Evolutionary conservation across 2,888 invertebrate genomes (phyloP).

Genomic region (Salticus scenicus): DNA sequence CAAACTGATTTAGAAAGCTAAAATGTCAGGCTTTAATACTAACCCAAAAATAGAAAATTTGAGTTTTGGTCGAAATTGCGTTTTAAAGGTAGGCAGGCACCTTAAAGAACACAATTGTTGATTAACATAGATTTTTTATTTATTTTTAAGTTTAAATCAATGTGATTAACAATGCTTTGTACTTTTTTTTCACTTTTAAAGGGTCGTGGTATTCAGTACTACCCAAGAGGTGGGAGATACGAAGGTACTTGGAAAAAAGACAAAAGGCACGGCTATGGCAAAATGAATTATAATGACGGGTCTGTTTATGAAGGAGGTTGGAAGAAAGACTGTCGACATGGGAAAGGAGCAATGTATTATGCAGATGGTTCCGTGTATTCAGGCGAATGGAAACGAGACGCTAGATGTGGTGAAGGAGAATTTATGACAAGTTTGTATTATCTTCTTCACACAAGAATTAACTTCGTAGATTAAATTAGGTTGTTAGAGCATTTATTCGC

Average conservation of each 20-base stretch:
- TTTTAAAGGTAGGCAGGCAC: too few species aligned
- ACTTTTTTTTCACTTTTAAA: not conserved
- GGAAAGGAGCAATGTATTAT: constrained; percentile 21
- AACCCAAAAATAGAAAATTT: too few species aligned
- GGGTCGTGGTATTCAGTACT: constrained; percentile 10
- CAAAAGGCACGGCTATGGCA: constrained; percentile 19
- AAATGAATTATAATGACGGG: constrained; percentile 29
- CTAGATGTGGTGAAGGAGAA: constrained; percentile 5
- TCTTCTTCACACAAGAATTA: too few species aligned
- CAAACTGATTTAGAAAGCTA: too few species aligned
- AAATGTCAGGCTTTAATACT: too few species aligned
- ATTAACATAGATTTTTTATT: too few species aligned
- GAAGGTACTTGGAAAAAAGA: constrained; percentile 33
- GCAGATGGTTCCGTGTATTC: constrained; percentile 10
- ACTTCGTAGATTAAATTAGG: too few species aligned
- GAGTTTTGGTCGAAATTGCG: too few species aligned
- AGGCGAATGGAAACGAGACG: constrained; percentile 31
- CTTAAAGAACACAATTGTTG: too few species aligned
- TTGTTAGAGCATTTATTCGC: too few species aligned
- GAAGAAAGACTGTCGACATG: constrained; percentile 2
- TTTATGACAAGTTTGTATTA: not conserved
- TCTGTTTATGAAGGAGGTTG: constrained; percentile 24
- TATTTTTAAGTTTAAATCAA: too few species aligned
- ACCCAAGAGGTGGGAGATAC: constrained; percentile 23
- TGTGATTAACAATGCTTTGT: too few species aligned